A percentile compares a stretch with the other conserved stretches of the same genome.
Conservation (phyloP, 2,113 vertebrate genomes). For the Nothobranchius furzeri region DNA sequence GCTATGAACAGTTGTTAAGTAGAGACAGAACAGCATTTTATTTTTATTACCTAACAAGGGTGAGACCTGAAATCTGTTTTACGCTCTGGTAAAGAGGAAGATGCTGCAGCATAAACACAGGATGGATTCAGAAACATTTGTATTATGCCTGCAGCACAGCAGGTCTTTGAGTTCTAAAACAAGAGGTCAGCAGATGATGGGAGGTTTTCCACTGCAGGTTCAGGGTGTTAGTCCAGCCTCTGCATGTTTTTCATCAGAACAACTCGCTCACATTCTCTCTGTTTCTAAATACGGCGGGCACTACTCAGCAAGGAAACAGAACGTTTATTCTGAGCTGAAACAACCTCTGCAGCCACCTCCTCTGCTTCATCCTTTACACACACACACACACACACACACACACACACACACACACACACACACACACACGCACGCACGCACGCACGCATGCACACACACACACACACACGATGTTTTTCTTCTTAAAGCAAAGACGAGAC, state of each 20-base stretch:
- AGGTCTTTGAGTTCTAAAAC: background rate
- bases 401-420: background rate
- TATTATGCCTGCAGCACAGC: background rate
- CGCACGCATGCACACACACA: background rate
- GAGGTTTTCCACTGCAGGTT: background rate
- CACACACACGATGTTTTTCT: slow-evolving; percentile 25
- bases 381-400: background rate
- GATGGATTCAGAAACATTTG: background rate
- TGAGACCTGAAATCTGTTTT: background rate
- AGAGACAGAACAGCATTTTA: background rate
- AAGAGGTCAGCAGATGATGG: background rate
- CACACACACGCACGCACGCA: slow-evolving; percentile 31
- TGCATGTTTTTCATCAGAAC: background rate
- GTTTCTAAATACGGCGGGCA: background rate
- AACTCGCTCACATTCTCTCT: background rate
- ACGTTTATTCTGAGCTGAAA: background rate
- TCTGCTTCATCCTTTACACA: background rate
- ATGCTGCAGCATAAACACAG: background rate
- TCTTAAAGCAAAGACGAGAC: slow-evolving; percentile 37
- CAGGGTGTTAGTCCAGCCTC: background rate
- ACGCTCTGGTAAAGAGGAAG: background rate
- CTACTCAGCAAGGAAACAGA: background rate
- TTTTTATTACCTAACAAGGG: background rate
- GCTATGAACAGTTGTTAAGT: too few relatives aligned
- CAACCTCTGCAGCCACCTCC: background rate